These are phyloP conservation scores for Drosophila ironensis DNA, from an alignment of 1,140 invertebrate species.

Conservation along the genomic window DNA sequence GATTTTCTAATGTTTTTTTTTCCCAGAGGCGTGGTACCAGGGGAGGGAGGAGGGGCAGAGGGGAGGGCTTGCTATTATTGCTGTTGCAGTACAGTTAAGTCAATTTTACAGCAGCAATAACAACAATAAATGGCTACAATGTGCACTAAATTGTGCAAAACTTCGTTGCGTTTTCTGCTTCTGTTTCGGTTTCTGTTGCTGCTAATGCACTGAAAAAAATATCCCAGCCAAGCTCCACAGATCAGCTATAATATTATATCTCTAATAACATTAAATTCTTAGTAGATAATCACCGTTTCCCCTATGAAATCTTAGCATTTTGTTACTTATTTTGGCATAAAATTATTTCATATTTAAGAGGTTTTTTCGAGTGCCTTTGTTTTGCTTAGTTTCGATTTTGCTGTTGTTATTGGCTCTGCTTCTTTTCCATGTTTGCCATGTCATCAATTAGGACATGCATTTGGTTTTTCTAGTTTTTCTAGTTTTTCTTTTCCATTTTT, in stretches of 20 bases:
- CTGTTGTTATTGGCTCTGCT: constrained; percentile 8
- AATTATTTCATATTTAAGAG: too few species aligned
- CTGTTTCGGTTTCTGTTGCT: constrained; percentile 15
- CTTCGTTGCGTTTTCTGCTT: constrained; percentile 53
- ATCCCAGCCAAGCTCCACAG: neutral
- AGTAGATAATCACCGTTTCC: too few species aligned
- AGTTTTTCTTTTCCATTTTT: neutral
- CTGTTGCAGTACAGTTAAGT: constrained; percentile 65
- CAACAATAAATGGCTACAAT: constrained; percentile 62
- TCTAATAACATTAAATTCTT: too few species aligned
- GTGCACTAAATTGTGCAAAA: constrained; percentile 72
- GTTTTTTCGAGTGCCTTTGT: constrained; percentile 13
- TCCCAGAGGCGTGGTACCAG: neutral
- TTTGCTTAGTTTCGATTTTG: constrained; percentile 38
- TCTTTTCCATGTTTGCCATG: constrained; percentile 26
- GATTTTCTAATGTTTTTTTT: constrained; percentile 40
- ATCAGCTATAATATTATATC: neutral
- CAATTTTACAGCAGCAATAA: constrained; percentile 55
- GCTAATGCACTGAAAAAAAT: neutral
- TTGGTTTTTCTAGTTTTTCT: constrained; percentile 28
- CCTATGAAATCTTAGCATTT: too few species aligned
- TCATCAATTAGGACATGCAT: constrained; percentile 46
- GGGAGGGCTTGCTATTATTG: constrained; percentile 24
- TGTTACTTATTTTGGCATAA: neutral
- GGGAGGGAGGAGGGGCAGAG: neutral